Percentiles rank a stretch among this genome's conserved stretches.
Evolutionary conservation across 2,797 vertebrate species (phyloP).

Genomic region (Eulemur rubriventer): DNA sequence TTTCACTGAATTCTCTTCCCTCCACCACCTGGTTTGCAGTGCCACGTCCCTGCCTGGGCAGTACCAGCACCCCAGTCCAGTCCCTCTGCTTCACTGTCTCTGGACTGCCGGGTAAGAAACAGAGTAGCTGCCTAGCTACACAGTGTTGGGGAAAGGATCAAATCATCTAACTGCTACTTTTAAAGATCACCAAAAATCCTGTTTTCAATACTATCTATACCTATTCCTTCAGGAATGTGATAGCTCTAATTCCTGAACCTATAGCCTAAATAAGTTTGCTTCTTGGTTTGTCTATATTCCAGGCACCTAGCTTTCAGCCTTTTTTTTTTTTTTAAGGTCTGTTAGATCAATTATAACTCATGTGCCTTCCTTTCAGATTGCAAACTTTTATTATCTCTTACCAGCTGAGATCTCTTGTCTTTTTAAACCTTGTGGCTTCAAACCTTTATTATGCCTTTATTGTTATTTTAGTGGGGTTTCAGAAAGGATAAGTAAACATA

Average conservation of each 20-base stretch:
- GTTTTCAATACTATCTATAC: slow-evolving; percentile 6
- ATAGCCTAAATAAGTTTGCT: background rate
- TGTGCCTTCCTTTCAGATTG: background rate
- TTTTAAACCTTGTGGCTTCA: background rate
- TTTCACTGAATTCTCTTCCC: background rate
- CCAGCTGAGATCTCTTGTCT: background rate
- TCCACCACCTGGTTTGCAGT: background rate
- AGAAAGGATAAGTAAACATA: background rate
- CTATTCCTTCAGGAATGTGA: background rate
- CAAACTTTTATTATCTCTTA: background rate
- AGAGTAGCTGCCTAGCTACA: background rate
- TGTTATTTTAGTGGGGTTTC: background rate
- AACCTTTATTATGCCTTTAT: background rate
- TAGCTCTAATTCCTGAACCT: background rate
- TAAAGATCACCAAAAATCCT: background rate
- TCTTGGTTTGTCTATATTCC: background rate
- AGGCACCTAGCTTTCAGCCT: background rate
- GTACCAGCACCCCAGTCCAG: background rate
- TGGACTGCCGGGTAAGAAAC: background rate
- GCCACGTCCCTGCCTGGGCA: background rate
- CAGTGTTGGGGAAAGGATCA: background rate
- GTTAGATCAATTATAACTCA: background rate
- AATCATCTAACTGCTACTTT: background rate
- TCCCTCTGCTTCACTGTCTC: background rate
- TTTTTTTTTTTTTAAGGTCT: background rate